A percentile compares a stretch with the other conserved stretches of the same genome.
Evolutionary conservation across 2,888 invertebrate genomes (phyloP).

Genomic region (Philopedon plagiatum): DNA sequence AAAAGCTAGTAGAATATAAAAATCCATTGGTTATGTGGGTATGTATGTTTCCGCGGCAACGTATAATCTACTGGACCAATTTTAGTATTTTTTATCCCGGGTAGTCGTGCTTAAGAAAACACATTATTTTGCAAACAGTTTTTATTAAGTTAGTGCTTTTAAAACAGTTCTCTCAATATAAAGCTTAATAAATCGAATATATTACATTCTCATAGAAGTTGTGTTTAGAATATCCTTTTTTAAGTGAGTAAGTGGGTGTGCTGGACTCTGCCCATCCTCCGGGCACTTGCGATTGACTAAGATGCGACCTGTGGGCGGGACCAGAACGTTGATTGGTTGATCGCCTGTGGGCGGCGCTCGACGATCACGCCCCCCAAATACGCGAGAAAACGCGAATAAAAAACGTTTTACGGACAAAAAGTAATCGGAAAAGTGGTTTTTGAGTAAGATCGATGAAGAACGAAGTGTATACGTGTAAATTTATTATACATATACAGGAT

Average conservation of each 20-base stretch:
- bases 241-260: conserved; percentile 43
- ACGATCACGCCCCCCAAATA: conserved; percentile 12
- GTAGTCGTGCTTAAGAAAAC: conserved; percentile 28
- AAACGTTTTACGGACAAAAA: conserved; percentile 3
- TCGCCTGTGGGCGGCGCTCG: background rate
- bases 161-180: conserved; percentile 58
- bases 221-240: conserved; percentile 39
- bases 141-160: conserved; percentile 59
- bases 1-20: too few species aligned
- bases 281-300: conserved; percentile 22
- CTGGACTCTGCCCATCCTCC: conserved; percentile 35
- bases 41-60: too few species aligned
- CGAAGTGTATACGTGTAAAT: background rate
- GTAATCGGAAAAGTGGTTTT: conserved; percentile 38
- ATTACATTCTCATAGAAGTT: conserved; percentile 53
- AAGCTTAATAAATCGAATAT: conserved; percentile 58
- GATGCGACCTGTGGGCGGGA: conserved; percentile 14
- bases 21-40: too few species aligned
- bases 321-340: background rate
- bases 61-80: too few species aligned
- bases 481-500: conserved; percentile 1
- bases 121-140: conserved; percentile 59
- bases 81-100: background rate
- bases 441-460: conserved; percentile 16
- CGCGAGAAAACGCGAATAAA: conserved; percentile 35